phyloP scores from a whole-genome alignment of 2,113 vertebrate species.

The Stigmatopora nigra region DNA sequence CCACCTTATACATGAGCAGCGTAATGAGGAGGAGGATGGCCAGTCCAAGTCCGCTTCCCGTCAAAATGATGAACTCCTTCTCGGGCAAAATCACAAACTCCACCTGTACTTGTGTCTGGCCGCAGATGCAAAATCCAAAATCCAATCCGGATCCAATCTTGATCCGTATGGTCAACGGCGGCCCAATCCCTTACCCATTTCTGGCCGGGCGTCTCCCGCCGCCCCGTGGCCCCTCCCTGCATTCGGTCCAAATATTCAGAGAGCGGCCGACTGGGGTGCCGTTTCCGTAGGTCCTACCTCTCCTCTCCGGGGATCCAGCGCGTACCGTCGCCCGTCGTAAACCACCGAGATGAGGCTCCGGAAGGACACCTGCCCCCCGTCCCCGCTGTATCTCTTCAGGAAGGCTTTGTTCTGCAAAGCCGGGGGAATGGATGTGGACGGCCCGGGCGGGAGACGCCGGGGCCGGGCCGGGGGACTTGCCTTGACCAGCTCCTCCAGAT shows the following conservation, averaged over 20 bases:
- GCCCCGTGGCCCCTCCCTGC: background rate
- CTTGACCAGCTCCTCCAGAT: conserved; percentile 9
- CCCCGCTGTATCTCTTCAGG: conserved; percentile 37
- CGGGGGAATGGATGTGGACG: no score
- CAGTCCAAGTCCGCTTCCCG: conserved; percentile 44
- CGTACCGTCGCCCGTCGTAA: conserved; percentile 31
- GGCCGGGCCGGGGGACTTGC: conserved; percentile 29
- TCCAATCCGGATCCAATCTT: no score
- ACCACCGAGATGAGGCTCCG: conserved; percentile 29
- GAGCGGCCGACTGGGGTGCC: no score
- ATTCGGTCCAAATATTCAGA: no score
- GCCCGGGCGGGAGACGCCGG: no score
- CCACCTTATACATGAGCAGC: conserved; percentile 56
- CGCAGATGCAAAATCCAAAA: background rate
- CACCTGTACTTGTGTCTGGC: conserved; percentile 38
- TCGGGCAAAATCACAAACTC: conserved; percentile 46
- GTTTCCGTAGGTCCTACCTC: conserved; percentile 24
- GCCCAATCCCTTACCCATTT: conserved; percentile 30
- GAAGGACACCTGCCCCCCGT: conserved; percentile 17
- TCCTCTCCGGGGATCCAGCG: conserved; percentile 24
- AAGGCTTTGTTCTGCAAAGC: conserved; percentile 41
- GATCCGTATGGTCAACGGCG: no score
- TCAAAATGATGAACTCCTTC: conserved; percentile 24
- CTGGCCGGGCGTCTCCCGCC: background rate
- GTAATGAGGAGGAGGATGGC: conserved; percentile 52